Evolutionary conservation across 2,113 vertebrate species (phyloP).

Genomic region (Strix uralensis): DNA sequence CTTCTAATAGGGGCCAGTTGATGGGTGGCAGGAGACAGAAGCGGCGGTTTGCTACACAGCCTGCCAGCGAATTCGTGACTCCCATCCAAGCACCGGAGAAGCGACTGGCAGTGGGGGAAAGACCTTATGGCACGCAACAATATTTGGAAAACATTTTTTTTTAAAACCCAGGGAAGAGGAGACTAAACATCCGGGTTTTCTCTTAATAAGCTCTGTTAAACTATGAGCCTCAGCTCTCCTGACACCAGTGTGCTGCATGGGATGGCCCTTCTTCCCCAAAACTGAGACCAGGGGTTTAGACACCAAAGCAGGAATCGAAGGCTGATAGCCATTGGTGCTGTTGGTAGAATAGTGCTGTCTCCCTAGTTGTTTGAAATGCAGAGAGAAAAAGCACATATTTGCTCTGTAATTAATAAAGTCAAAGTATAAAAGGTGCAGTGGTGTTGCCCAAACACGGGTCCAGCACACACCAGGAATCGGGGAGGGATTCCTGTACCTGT

Average conservation of each 20-base stretch:
- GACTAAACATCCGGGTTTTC: conserved; percentile 16
- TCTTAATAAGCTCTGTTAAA: background rate
- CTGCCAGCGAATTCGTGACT: conserved; percentile 44
- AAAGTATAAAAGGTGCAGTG: background rate
- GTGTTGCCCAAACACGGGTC: background rate
- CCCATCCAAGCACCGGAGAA: conserved; percentile 42
- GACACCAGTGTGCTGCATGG: background rate
- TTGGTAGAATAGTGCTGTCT: background rate
- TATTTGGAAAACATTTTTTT: conserved; percentile 67
- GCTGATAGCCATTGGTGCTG: background rate
- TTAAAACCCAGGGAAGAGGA: background rate
- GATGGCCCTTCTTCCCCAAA: background rate
- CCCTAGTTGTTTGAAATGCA: background rate
- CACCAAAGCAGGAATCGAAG: background rate
- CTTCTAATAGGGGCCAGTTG: background rate
- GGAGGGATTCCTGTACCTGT: background rate
- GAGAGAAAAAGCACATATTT: background rate
- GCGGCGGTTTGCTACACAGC: background rate
- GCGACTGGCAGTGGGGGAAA: conserved; percentile 41
- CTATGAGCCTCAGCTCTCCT: background rate
- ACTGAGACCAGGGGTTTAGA: background rate
- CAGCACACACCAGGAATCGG: accelerated
- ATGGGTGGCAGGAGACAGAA: conserved; percentile 29
- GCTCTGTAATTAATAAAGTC: background rate
- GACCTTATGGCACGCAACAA: conserved; percentile 65